Evolutionary conservation across 2,888 invertebrate species (phyloP).

Genomic region (Trissolcus japonicus): DNA sequence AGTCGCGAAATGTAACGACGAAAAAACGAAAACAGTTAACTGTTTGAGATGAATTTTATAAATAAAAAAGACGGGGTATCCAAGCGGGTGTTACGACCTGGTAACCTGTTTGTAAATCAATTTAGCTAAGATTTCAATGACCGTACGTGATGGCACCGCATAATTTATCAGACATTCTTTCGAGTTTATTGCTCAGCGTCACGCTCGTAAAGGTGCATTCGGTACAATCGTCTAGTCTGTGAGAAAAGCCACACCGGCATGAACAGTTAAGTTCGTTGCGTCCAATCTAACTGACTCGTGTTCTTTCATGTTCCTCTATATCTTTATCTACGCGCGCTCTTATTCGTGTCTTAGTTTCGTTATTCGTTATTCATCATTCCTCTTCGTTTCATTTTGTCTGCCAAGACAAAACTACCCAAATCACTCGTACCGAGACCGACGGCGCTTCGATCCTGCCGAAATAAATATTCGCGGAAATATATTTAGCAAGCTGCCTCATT

Average conservation of each 20-base stretch:
- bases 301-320: background rate
- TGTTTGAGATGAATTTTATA: too few relatives aligned
- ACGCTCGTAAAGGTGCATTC: slow-evolving; percentile 44
- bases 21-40: too few relatives aligned
- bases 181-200: slow-evolving; percentile 37
- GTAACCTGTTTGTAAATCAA: slow-evolving; percentile 26
- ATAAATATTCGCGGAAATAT: too few relatives aligned
- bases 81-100: slow-evolving; percentile 16
- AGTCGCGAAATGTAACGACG: too few relatives aligned
- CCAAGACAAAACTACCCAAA: too few relatives aligned
- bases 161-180: slow-evolving; percentile 32
- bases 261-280: slow-evolving; percentile 46
- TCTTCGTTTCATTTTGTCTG: too few relatives aligned
- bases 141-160: slow-evolving; percentile 21
- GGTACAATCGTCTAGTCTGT: slow-evolving; percentile 43
- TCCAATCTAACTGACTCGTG: slow-evolving; percentile 19
- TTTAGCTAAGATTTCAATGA: slow-evolving; percentile 17
- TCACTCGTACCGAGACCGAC: too few relatives aligned
- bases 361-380: too few relatives aligned
- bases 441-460: background rate
- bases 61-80: too few relatives aligned
- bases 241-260: slow-evolving; percentile 23
- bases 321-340: too few relatives aligned
- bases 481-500: slow-evolving; percentile 10
- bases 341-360: too few relatives aligned